Evolutionary conservation across 2,113 vertebrate genomes (phyloP).

Genomic region (Mormoops blainvillei): DNA sequence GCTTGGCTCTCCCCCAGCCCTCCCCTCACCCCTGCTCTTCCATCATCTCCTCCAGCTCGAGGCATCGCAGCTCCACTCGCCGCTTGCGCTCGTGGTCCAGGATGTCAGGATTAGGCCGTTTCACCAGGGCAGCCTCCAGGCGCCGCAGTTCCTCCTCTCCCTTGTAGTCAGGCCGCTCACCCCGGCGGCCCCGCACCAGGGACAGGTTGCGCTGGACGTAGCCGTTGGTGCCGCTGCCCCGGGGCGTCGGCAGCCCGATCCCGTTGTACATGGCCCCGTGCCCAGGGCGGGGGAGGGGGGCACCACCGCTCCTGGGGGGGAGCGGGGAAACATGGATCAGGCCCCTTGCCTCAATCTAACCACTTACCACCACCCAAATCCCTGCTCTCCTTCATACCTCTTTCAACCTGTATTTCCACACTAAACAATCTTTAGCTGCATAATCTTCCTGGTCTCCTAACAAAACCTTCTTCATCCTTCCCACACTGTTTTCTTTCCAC

Average conservation of each 20-base stretch:
- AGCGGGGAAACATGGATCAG: constrained; percentile 75
- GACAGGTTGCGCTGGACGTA: constrained; percentile 95
- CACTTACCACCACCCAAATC: constrained; percentile 58
- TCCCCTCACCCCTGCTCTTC: constrained; percentile 92
- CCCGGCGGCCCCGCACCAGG: constrained; percentile 86
- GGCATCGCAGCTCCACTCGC: constrained; percentile 93
- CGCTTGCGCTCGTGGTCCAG: constrained; percentile 94
- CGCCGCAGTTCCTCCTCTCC: constrained; percentile 91
- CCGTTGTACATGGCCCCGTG: constrained; percentile 92
- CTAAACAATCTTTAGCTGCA: not conserved
- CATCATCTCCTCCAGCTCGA: constrained; percentile 96
- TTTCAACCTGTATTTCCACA: not conserved
- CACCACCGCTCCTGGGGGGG: constrained; percentile 74
- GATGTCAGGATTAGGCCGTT: constrained; percentile 93
- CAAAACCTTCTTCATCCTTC: not conserved
- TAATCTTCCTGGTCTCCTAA: not conserved
- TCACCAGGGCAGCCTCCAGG: constrained; percentile 90
- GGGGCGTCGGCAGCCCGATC: constrained; percentile 91
- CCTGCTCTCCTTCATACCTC: constrained; percentile 43
- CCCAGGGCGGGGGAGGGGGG: constrained; percentile 67
- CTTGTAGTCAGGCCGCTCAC: constrained; percentile 83
- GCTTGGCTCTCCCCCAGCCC: constrained; percentile 77
- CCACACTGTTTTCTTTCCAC: not conserved
- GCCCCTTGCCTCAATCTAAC: constrained; percentile 69
- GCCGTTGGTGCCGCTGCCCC: constrained; percentile 94